A percentile compares a stretch with the other conserved stretches of the same genome.
phyloP scores from a whole-genome alignment of 2,113 vertebrate species.

The Pedetes capensis region DNA sequence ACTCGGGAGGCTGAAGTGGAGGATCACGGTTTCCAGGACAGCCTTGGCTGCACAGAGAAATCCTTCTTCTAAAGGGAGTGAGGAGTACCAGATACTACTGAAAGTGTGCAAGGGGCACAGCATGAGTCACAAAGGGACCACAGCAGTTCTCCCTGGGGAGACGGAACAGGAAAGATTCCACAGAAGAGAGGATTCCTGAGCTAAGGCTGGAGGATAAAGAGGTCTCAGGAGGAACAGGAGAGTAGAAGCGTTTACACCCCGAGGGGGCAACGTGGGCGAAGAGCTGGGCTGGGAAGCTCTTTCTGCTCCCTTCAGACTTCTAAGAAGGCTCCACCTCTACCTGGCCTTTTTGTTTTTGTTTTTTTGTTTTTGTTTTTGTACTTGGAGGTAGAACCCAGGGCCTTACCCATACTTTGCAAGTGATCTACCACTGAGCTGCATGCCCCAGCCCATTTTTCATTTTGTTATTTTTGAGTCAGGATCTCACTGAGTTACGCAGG shows the following conservation, averaged over 20 bases:
- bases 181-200: background rate
- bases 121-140: background rate
- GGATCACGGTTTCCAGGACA: background rate
- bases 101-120: background rate
- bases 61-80: background rate
- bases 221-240: accelerated
- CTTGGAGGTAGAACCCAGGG: too few relatives aligned
- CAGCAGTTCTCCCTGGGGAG: background rate
- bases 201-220: background rate
- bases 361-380: too few relatives aligned
- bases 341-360: too few relatives aligned
- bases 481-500: too few relatives aligned
- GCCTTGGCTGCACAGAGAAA: background rate
- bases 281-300: accelerated
- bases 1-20: too few relatives aligned
- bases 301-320: too few relatives aligned
- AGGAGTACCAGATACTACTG: background rate
- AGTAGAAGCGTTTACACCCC: accelerated
- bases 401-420: too few relatives aligned
- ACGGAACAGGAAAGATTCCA: background rate
- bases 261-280: accelerated
- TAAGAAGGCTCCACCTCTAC: too few relatives aligned
- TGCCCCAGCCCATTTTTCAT: too few relatives aligned
- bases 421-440: too few relatives aligned
- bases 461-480: too few relatives aligned